Evolutionary conservation across 2,113 vertebrate species (phyloP).

Genomic region (Pholis gunnellus): DNA sequence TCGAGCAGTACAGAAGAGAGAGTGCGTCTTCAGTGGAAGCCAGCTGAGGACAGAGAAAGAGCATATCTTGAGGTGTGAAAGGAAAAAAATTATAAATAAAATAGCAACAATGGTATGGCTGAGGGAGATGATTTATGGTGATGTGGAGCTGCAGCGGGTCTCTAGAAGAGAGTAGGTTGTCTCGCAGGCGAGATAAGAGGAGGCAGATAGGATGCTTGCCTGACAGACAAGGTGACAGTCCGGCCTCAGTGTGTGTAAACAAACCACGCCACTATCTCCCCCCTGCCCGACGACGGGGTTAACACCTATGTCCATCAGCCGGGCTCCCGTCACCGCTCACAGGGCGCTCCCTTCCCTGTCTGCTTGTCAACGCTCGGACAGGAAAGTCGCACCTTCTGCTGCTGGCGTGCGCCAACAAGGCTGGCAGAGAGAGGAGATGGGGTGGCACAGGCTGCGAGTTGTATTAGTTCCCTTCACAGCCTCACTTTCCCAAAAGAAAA

Average conservation of each 20-base stretch:
- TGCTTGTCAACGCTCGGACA: slow-evolving; percentile 37
- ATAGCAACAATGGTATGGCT: slow-evolving; percentile 35
- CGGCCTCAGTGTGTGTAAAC: slow-evolving; percentile 64
- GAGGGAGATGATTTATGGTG: slow-evolving; percentile 58
- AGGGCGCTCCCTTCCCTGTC: neutral
- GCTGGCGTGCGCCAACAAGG: slow-evolving; percentile 32
- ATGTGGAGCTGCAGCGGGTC: slow-evolving; percentile 46
- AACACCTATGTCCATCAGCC: slow-evolving; percentile 70
- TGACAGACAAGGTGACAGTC: slow-evolving; percentile 76
- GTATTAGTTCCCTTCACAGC: slow-evolving; percentile 46
- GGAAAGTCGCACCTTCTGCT: slow-evolving; percentile 56
- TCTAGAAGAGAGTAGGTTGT: slow-evolving; percentile 49
- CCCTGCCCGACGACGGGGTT: slow-evolving; percentile 41
- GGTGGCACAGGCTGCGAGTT: slow-evolving; percentile 37
- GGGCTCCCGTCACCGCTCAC: slow-evolving; percentile 27
- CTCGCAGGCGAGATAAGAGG: slow-evolving; percentile 57
- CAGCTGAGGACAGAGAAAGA: slow-evolving; percentile 13
- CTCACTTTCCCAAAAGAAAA: neutral
- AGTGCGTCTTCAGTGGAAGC: neutral
- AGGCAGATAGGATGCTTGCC: slow-evolving; percentile 53
- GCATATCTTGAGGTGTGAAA: neutral
- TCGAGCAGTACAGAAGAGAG: slow-evolving; percentile 2
- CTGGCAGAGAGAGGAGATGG: slow-evolving; percentile 41
- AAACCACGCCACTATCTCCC: slow-evolving; percentile 54
- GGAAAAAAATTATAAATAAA: slow-evolving; percentile 13